Percentiles rank a stretch among this genome's conserved stretches.
These are phyloP conservation scores for Vanacampus margaritifer DNA, from an alignment of 2,113 vertebrate genomes.

Conservation along the genomic window DNA sequence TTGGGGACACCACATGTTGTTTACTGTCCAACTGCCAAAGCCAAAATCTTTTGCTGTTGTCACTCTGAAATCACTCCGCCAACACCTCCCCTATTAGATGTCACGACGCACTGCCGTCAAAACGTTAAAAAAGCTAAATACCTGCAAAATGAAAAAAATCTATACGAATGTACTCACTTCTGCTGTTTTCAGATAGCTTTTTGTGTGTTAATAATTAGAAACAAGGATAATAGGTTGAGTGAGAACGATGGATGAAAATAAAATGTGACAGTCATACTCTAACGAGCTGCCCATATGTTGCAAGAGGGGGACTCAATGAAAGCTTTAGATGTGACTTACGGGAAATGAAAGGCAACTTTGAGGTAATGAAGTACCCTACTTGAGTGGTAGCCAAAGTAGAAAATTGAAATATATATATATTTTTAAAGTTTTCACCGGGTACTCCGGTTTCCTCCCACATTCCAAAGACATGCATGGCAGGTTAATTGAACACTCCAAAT, in stretches of 20 bases:
- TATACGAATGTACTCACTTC: neutral
- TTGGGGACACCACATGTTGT: too few relatives aligned
- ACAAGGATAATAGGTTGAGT: neutral
- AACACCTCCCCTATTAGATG: too few relatives aligned
- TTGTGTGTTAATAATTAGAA: neutral
- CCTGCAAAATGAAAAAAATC: neutral
- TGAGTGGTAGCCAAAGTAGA: conserved; percentile 32
- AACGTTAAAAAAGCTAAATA: neutral
- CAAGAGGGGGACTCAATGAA: conserved; percentile 18
- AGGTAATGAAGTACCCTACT: conserved; percentile 34
- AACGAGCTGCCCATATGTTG: conserved; percentile 9
- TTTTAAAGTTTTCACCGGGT: too few relatives aligned
- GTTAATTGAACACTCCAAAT: too few relatives aligned
- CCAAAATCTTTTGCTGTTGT: too few relatives aligned
- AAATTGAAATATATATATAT: too few relatives aligned
- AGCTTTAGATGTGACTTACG: conserved; percentile 39
- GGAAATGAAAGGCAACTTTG: conserved; percentile 30
- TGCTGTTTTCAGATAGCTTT: neutral
- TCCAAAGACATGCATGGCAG: too few relatives aligned
- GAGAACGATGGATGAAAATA: neutral
- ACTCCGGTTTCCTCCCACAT: too few relatives aligned
- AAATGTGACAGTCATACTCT: conserved; percentile 6
- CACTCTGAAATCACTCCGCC: too few relatives aligned
- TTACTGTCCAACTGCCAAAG: too few relatives aligned
- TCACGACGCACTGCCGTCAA: neutral